Base-by-base conservation (phyloP, 2,888 invertebrate genomes). In the Agrotis clavis region DNA sequence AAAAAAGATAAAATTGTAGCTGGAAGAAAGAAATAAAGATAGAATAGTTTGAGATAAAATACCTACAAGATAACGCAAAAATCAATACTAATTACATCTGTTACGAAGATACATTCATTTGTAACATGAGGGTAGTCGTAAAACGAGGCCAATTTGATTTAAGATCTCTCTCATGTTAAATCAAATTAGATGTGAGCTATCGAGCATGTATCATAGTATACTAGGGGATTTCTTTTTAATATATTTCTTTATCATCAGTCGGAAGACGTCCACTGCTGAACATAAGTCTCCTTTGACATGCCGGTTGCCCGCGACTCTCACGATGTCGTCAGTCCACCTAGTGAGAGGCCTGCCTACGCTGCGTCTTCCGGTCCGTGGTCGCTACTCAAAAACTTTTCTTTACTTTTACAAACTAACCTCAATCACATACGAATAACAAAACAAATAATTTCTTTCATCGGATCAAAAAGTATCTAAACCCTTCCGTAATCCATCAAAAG, bases 131-230 rank as follows among this genome's bases (percentile, higher is more conserved):
- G 62, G 65, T 65, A 63, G 65, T 71, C 11, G 25, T 21, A 61
- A 65, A 75, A 66, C 25, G 50, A 47, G 21, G 50, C 51, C 75
- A 79, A 83, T 82, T 67, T 54, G 69, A 76, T 79, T 79, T 51
- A 65, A 41, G 57, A 50, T 25, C 25, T 1, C 25, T 25, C 25
- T 25, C 25, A 25, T 25, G 1, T 25, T 25, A 25, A 25, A 25
- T 25, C 25, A 25, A 25, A 25, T 25, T 30, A 64, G 63, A 73
- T 70, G 59, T 56, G 30, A 66, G 48, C 45, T 50, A 70, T 45
- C 54, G 51, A 45, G 35, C 48, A 51, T 54, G 21, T 56, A 72
- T 54, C 51, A 68, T 71, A 56, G 61, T 60, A 30, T 48, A 19
- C 47, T 79, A 51, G 18, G 63, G 56, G 19, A 9, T 69, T 41